Evolutionary conservation across 2,113 vertebrate genomes (phyloP).

Genomic region (Atrichornis clamosus): DNA sequence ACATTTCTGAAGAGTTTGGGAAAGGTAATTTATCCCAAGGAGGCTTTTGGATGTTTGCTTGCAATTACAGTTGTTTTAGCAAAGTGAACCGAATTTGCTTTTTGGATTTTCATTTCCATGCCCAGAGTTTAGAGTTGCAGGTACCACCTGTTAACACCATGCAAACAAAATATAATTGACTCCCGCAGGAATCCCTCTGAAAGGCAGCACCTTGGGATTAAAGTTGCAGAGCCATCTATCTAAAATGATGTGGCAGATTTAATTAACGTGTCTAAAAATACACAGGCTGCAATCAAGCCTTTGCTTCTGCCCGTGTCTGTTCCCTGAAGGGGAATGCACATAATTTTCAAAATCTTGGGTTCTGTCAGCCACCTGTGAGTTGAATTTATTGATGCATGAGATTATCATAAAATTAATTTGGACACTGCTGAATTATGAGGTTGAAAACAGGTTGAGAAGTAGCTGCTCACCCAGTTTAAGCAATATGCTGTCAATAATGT

Average conservation of each 20-base stretch:
- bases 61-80: slow-evolving; percentile 3
- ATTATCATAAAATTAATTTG: slow-evolving; percentile 76
- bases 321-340: slow-evolving; percentile 66
- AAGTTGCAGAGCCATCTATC: slow-evolving; percentile 59
- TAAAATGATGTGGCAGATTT: slow-evolving; percentile 55
- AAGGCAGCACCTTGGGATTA: slow-evolving; percentile 68
- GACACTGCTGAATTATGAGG: slow-evolving; percentile 61
- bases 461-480: neutral
- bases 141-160: slow-evolving; percentile 63
- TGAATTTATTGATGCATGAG: slow-evolving; percentile 61
- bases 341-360: slow-evolving; percentile 63
- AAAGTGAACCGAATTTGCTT: slow-evolving; percentile 12
- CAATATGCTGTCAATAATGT: slow-evolving; percentile 31
- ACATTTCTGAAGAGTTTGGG: neutral
- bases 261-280: slow-evolving; percentile 71
- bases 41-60: neutral
- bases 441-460: slow-evolving; percentile 60
- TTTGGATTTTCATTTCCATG: slow-evolving; percentile 44
- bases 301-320: slow-evolving; percentile 52
- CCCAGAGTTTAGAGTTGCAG: slow-evolving; percentile 48
- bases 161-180: slow-evolving; percentile 64
- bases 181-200: slow-evolving; percentile 61
- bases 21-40: neutral
- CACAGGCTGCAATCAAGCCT: slow-evolving; percentile 55
- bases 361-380: slow-evolving; percentile 60